Conservation (phyloP, 2,113 vertebrate genomes). For the Phrynosoma blainvillii region DNA sequence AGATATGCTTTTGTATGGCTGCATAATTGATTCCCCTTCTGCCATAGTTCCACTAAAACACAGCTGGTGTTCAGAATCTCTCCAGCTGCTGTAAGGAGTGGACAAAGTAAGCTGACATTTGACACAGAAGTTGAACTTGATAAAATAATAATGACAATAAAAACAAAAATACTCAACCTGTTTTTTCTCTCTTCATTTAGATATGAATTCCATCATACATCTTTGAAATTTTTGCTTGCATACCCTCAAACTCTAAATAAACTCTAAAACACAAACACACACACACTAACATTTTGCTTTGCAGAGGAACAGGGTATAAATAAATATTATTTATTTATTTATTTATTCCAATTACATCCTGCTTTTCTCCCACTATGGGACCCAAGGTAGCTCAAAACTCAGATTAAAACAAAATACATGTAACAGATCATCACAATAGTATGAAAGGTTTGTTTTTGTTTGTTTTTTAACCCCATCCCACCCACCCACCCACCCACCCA, state of each 20-base stretch:
- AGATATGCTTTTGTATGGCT: background rate
- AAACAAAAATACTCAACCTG: rapidly evolving
- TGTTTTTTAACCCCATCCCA: too few relatives aligned
- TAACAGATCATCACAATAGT: background rate
- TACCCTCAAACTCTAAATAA: too few relatives aligned
- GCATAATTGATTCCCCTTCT: background rate
- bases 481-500: too few relatives aligned
- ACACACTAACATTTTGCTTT: too few relatives aligned
- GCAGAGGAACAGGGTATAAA: too few relatives aligned
- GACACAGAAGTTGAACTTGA: background rate
- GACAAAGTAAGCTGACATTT: slow-evolving; percentile 7
- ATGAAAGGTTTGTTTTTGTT: background rate
- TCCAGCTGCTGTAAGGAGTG: background rate
- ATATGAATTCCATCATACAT: background rate
- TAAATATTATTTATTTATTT: too few relatives aligned
- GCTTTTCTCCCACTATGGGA: too few relatives aligned
- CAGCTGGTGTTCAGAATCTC: background rate
- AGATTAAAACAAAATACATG: too few relatives aligned
- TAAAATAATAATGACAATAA: background rate
- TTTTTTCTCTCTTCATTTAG: background rate
- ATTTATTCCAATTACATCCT: too few relatives aligned
- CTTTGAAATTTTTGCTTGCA: background rate
- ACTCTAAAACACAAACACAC: too few relatives aligned
- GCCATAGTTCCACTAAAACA: background rate
- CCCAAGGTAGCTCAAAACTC: too few relatives aligned